Evolutionary conservation across 2,888 invertebrate species (phyloP).

Genomic region (Eudemis profundana): DNA sequence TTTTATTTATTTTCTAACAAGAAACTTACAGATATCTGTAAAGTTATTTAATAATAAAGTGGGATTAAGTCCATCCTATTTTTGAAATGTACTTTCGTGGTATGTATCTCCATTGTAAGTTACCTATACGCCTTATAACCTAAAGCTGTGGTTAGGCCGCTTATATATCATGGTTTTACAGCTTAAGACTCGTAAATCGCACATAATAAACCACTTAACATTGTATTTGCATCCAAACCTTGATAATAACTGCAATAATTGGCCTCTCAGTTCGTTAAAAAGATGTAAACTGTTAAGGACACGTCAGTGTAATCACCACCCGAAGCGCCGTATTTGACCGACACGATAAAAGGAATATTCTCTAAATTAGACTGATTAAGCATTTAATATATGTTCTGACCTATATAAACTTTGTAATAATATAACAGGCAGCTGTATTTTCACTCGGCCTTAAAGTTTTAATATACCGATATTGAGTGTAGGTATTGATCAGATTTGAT

Average conservation of each 20-base stretch:
- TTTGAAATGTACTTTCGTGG: slow-evolving; percentile 64
- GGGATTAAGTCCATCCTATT: slow-evolving; percentile 48
- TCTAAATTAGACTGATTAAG: too few species aligned
- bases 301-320: slow-evolving; percentile 63
- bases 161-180: slow-evolving; percentile 15
- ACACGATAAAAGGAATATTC: not conserved
- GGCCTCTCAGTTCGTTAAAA: not conserved
- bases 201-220: not conserved
- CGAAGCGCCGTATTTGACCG: slow-evolving; percentile 25
- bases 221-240: not conserved
- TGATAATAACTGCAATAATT: not conserved
- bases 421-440: not conserved
- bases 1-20: slow-evolving; percentile 46
- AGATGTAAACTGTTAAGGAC: slow-evolving; percentile 56
- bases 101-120: slow-evolving; percentile 53
- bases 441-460: not conserved
- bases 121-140: slow-evolving; percentile 41
- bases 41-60: slow-evolving; percentile 47
- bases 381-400: not conserved
- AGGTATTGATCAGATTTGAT: too few species aligned
- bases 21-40: slow-evolving; percentile 44
- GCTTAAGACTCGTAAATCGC: slow-evolving; percentile 7
- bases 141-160: slow-evolving; percentile 37
- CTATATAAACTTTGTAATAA: not conserved
- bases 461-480: too few species aligned